Percentiles rank a stretch among this genome's conserved stretches.
phyloP scores from a whole-genome alignment of 2,888 invertebrate species.

The Thereva unica region DNA sequence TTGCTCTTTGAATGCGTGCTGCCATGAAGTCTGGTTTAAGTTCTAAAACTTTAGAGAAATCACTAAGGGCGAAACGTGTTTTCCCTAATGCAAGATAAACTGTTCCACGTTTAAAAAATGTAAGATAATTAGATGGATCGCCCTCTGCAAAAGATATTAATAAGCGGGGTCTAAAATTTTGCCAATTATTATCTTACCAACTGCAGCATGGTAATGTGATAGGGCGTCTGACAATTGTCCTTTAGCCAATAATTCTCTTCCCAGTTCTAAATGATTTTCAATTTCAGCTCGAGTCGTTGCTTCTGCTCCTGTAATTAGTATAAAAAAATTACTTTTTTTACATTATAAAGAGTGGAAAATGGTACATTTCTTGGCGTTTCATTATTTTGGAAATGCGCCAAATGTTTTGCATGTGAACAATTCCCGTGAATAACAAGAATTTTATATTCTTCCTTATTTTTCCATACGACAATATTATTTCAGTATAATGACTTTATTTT shows the following conservation, averaged over 20 bases:
- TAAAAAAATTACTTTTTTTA: background rate
- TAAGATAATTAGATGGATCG: slow-evolving; percentile 93
- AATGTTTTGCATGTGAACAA: too few species aligned
- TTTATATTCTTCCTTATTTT: too few species aligned
- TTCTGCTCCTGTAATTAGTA: slow-evolving; percentile 66
- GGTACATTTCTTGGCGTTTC: too few species aligned
- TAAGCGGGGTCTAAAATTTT: slow-evolving; percentile 1
- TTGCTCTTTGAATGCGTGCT: slow-evolving; percentile 82
- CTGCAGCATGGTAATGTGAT: slow-evolving; percentile 96
- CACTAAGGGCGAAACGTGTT: slow-evolving; percentile 91
- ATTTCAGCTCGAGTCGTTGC: slow-evolving; percentile 74
- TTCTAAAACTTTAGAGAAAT: slow-evolving; percentile 90
- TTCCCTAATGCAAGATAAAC: slow-evolving; percentile 95
- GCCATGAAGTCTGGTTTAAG: slow-evolving; percentile 93
- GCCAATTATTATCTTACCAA: slow-evolving; percentile 67
- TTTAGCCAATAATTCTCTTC: slow-evolving; percentile 85
- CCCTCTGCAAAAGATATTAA: slow-evolving; percentile 68
- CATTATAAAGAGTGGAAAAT: too few species aligned
- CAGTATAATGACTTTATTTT: too few species aligned
- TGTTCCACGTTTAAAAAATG: slow-evolving; percentile 93
- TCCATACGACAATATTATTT: too few species aligned
- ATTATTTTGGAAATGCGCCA: too few species aligned
- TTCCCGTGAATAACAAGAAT: too few species aligned
- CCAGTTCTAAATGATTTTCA: slow-evolving; percentile 91
- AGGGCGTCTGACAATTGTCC: slow-evolving; percentile 96